Percentiles rank a stretch among this genome's conserved stretches.
Evolutionary conservation across 2,797 vertebrate genomes (phyloP).

Genomic region (Synanceia verrucosa): DNA sequence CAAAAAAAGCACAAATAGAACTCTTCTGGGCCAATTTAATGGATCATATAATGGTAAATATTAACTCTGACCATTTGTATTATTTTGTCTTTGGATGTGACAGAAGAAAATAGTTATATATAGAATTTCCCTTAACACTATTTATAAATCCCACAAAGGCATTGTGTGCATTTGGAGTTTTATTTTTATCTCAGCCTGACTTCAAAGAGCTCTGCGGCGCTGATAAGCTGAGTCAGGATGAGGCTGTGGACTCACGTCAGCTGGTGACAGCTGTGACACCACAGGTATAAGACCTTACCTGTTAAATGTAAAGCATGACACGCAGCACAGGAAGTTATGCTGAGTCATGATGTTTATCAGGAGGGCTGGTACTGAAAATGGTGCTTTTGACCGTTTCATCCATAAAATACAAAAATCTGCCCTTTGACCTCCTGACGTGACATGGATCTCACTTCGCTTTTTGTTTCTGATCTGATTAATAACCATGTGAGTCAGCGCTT

Average conservation of each 20-base stretch:
- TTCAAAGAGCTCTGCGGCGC: slow-evolving; percentile 29
- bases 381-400: neutral
- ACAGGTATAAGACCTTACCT: slow-evolving; percentile 25
- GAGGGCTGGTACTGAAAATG: neutral
- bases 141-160: slow-evolving; percentile 20
- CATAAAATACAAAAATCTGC: neutral
- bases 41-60: neutral
- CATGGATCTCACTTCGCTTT: neutral
- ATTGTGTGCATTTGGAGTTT: slow-evolving; percentile 23
- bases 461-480: too few relatives aligned
- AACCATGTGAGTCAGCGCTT: slow-evolving; percentile 58
- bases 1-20: neutral
- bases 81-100: neutral
- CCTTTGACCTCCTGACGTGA: slow-evolving; percentile 1
- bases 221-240: slow-evolving; percentile 61
- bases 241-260: slow-evolving; percentile 47
- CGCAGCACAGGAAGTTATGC: neutral
- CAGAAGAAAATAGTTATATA: neutral
- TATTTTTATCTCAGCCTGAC: slow-evolving; percentile 49
- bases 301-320: slow-evolving; percentile 19
- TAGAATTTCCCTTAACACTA: neutral
- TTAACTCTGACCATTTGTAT: neutral
- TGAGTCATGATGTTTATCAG: neutral
- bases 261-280: slow-evolving; percentile 27
- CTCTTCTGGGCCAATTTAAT: neutral